These are phyloP conservation scores for Drosophila pachea DNA, from an alignment of 1,140 invertebrate species.

Conservation along the genomic window DNA sequence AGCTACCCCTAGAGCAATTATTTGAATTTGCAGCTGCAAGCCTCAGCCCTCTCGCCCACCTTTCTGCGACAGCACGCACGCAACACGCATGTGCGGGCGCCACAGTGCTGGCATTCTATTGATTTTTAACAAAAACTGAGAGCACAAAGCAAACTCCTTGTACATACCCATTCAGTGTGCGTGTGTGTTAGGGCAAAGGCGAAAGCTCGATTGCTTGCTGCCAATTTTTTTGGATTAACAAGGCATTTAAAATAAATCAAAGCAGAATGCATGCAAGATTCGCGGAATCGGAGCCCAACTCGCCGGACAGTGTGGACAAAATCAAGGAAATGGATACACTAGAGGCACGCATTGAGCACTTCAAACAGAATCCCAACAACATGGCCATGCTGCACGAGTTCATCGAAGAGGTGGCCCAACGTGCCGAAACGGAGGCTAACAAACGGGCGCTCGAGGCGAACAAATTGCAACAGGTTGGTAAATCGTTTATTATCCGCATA, in stretches of 20 bases:
- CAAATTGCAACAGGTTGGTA: constrained; percentile 76
- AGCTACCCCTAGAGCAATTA: constrained; percentile 30
- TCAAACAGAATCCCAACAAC: constrained; percentile 71
- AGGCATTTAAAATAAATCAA: background rate
- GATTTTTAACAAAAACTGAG: constrained; percentile 60
- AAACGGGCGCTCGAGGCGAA: constrained; percentile 52
- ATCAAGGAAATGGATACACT: constrained; percentile 51
- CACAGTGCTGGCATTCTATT: constrained; percentile 42
- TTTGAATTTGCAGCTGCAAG: constrained; percentile 3
- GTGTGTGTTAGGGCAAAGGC: constrained; percentile 41
- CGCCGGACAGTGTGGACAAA: constrained; percentile 54
- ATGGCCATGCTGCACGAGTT: constrained; percentile 70
- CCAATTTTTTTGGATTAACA: background rate
- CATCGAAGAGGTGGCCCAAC: constrained; percentile 73
- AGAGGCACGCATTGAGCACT: constrained; percentile 67
- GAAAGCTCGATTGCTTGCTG: constrained; percentile 20
- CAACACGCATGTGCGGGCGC: constrained; percentile 62
- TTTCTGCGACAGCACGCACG: constrained; percentile 26
- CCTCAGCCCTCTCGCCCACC: background rate
- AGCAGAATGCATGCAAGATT: constrained; percentile 76
- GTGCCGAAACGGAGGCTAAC: constrained; percentile 70
- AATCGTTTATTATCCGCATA: constrained; percentile 33
- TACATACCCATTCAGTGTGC: constrained; percentile 60
- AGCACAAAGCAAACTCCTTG: constrained; percentile 52
- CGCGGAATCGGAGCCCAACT: constrained; percentile 67